A percentile compares a stretch with the other conserved stretches of the same genome.
Conservation (phyloP, 2,888 invertebrate species). For the Hoplodrina ambigua region DNA sequence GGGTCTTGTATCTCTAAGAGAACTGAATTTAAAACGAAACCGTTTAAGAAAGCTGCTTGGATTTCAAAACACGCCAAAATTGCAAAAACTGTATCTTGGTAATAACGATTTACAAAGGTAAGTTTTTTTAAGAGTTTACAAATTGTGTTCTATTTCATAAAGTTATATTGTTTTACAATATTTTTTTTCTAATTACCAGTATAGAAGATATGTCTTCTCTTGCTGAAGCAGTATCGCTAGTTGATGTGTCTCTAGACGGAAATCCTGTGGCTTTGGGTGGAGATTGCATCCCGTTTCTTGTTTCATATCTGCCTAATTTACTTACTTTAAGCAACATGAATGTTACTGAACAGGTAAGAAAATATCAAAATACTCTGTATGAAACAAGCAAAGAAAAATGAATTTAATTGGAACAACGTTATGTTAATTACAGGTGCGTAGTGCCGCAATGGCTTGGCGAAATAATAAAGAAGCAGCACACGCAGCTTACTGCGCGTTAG, state of each 20-base stretch:
- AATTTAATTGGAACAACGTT: background rate
- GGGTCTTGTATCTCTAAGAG: conserved; percentile 94
- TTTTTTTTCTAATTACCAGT: conserved; percentile 80
- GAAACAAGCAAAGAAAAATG: background rate
- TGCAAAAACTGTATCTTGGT: conserved; percentile 95
- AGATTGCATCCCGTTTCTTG: conserved; percentile 95
- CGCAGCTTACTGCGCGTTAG: conserved; percentile 92
- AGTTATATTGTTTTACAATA: background rate
- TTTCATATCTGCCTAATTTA: conserved; percentile 94
- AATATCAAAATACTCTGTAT: background rate
- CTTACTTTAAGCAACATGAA: conserved; percentile 94
- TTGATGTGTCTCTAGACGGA: conserved; percentile 96
- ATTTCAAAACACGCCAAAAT: conserved; percentile 93
- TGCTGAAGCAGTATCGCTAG: conserved; percentile 93
- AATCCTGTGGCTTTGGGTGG: conserved; percentile 95
- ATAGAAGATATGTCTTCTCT: conserved; percentile 96
- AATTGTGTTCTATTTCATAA: background rate
- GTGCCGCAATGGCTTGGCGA: conserved; percentile 95
- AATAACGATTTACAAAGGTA: conserved; percentile 94
- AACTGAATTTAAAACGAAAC: conserved; percentile 97
- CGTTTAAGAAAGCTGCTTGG: conserved; percentile 94
- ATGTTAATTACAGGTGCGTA: conserved; percentile 88
- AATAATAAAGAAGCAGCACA: conserved; percentile 94
- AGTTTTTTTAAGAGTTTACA: background rate
- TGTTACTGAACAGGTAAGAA: conserved; percentile 92